These are phyloP conservation scores for Agelas oroides DNA, from an alignment of 37 sponge, comb jelly and placozoan genomes.

Conservation along the genomic window DNA sequence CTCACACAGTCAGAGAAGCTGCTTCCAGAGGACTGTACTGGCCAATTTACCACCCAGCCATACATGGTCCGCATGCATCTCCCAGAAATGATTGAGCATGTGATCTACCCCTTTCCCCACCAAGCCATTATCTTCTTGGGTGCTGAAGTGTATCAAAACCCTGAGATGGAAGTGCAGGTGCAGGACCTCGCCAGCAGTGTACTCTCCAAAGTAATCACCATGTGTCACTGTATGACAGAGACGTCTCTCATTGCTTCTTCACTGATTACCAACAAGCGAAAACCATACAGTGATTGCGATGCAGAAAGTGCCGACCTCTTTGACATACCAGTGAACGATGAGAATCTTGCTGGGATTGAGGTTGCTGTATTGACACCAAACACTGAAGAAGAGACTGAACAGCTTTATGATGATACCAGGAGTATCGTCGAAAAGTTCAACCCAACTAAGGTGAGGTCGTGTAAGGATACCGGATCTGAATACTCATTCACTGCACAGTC, in stretches of 20 bases:
- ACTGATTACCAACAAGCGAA: background rate
- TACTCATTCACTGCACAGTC: background rate
- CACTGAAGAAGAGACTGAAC: conserved; percentile 1
- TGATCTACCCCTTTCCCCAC: background rate
- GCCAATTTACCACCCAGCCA: conserved; percentile 5
- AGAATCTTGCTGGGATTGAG: background rate
- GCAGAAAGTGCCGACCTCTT: background rate
- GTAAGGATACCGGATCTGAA: conserved; percentile 1
- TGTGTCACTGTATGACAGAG: background rate
- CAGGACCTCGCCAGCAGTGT: background rate
- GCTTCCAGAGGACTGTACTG: conserved; percentile 1
- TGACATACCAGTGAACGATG: conserved; percentile 27
- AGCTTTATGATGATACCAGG: conserved; percentile 33
- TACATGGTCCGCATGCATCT: background rate
- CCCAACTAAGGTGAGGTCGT: background rate
- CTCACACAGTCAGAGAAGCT: background rate
- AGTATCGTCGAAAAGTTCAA: conserved; percentile 17
- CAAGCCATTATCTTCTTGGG: background rate
- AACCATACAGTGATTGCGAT: background rate
- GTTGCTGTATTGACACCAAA: background rate
- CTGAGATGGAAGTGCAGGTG: background rate
- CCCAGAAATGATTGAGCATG: conserved; percentile 7
- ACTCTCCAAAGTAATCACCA: background rate
- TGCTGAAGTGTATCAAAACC: background rate
- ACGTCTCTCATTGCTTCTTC: conserved; percentile 23